Conservation (phyloP, 1,140 invertebrate species). For the Ctenoplectra terminalis region DNA sequence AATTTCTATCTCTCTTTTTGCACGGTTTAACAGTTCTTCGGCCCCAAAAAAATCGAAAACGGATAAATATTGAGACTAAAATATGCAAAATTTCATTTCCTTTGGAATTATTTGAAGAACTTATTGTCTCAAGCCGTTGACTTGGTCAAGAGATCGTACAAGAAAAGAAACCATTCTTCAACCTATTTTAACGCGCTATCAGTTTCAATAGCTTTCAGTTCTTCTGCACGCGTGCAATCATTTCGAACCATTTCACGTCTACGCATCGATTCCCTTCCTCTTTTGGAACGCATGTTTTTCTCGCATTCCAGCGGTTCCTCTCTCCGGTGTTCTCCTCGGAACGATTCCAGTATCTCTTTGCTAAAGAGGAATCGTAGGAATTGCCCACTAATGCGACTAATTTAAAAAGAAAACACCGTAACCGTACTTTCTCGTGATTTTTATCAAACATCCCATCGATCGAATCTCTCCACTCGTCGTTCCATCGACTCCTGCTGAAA, state of each 20-base stretch:
- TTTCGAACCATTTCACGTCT: not conserved
- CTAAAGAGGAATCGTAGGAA: not conserved
- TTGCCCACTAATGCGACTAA: slow-evolving; percentile 13
- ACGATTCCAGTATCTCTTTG: not conserved
- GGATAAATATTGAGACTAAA: too few relatives aligned
- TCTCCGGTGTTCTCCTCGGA: not conserved
- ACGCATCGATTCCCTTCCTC: slow-evolving; percentile 3
- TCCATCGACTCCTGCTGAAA: not conserved
- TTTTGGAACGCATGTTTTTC: not conserved
- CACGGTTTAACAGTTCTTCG: too few relatives aligned
- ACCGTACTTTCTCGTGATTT: slow-evolving; percentile 13
- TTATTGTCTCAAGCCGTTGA: too few relatives aligned
- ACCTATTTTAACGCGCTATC: not conserved
- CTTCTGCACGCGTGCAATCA: not conserved
- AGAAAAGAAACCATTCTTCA: not conserved
- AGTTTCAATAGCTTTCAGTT: too few relatives aligned
- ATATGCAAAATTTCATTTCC: too few relatives aligned
- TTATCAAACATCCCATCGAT: not conserved
- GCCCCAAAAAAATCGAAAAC: too few relatives aligned
- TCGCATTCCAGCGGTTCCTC: not conserved
- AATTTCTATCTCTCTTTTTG: too few relatives aligned
- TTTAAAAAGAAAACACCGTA: slow-evolving; percentile 10
- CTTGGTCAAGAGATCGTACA: not conserved
- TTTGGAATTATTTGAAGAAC: too few relatives aligned
- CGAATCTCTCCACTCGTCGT: not conserved